These are phyloP conservation scores for Aphis gossypii DNA, from an alignment of 1,140 invertebrate genomes.

Conservation along the genomic window DNA sequence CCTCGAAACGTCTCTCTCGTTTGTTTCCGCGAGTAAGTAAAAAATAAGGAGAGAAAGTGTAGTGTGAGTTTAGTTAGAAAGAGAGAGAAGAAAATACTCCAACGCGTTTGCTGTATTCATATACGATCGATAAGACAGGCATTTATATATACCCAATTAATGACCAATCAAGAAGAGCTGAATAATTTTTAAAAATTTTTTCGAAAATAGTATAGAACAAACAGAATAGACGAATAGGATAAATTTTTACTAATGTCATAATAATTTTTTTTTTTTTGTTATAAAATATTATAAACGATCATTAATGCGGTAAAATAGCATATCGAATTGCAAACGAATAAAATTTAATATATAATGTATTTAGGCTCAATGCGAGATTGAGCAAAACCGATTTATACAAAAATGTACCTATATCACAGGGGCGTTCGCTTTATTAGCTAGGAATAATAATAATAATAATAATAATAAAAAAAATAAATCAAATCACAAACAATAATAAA, in stretches of 20 bases:
- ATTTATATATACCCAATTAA: background rate
- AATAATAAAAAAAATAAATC: background rate
- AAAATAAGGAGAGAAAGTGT: background rate
- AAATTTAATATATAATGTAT: background rate
- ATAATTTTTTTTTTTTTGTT: background rate
- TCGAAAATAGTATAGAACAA: background rate
- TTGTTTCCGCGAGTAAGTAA: background rate
- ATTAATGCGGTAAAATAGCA: background rate
- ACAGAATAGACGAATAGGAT: background rate
- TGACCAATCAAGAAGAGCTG: background rate
- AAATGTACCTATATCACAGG: background rate
- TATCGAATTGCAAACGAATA: slow-evolving; percentile 10
- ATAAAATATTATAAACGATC: background rate
- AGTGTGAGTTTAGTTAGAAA: background rate
- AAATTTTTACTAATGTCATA: background rate
- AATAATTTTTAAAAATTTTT: background rate
- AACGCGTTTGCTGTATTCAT: background rate
- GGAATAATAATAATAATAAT: background rate
- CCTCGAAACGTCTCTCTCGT: background rate
- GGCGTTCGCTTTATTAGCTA: background rate
- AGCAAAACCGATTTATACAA: slow-evolving; percentile 9
- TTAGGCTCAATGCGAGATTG: slow-evolving; percentile 21
- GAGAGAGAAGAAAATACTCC: background rate
- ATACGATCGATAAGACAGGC: background rate
- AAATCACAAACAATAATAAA: background rate